Evolutionary conservation across 2,797 vertebrate species (phyloP), one percentile per base, ranked within the genome.

Genomic region (Coracias cyanogaster): DNA sequence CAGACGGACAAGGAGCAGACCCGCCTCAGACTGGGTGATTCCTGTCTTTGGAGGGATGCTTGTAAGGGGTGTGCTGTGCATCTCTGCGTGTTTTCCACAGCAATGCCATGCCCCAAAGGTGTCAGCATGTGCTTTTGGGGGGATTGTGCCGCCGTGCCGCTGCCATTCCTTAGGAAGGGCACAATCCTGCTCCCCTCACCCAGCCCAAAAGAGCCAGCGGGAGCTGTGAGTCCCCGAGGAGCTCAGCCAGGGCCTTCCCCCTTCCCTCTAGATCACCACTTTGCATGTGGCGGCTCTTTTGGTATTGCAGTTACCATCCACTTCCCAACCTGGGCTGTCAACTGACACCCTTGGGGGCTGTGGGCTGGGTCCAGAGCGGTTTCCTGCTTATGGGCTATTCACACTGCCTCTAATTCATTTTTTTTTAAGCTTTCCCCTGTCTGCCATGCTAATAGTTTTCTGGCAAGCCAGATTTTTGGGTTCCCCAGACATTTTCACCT

Each of bases 301-400:
- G 20, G 58, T 57, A 26, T 89, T 43, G 33, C 77, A 66, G 82
- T 35, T 51, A 48, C 91, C 90, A 46, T 37, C 83, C 33, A 8
- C 90, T 90, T 84, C 89, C 92, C 93, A 73, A 26, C 25, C 81
- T 22, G 77, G 7, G 64, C 87, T 86, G 90, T 81, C 94, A 92
- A 24, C 73, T 80, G 88, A 51, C 90, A 74, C 91, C 93, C 86
- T 19, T n/a, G 86, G 94, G 95, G 81, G 91, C 91, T 83, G 94
- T 22, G 82, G 85, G 92, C 79, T 45, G 92, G 67, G 72, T 81
- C 89, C 19, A 4, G 71, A 33, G 92, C 0, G 1, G 16, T 55
- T 78, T 92, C 86, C 95, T 94, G 52, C 78, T 77, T 9, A 1
- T 31, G 3, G 90, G 51, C 77, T 62, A 0, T n/a, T 82, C 67